phyloP scores from a whole-genome alignment of 2,888 invertebrate genomes.

The Phyllotreta striolata region DNA sequence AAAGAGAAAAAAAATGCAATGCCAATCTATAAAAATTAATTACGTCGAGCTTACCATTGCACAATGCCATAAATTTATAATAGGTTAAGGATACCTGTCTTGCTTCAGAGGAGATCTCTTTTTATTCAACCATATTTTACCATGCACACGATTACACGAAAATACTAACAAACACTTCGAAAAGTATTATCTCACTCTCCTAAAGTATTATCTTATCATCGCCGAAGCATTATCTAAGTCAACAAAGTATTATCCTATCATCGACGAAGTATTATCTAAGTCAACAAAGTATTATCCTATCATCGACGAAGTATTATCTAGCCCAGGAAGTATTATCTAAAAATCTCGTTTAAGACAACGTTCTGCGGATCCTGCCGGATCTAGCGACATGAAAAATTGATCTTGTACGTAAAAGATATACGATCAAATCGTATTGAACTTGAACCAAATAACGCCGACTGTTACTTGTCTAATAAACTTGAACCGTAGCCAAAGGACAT shows the following conservation, averaged over 20 bases:
- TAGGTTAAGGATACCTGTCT: constrained; percentile 24
- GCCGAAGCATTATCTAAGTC: too few species aligned
- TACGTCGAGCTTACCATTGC: constrained; percentile 24
- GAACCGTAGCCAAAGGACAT: constrained; percentile 27
- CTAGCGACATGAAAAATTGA: neutral
- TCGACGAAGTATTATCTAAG: too few species aligned
- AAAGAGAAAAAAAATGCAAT: constrained; percentile 28
- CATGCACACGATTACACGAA: neutral
- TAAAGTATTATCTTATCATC: too few species aligned
- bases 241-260: too few species aligned
- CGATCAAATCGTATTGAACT: constrained; percentile 19
- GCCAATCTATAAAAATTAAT: constrained; percentile 34
- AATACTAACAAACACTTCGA: neutral
- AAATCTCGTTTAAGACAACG: too few species aligned
- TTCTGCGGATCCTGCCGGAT: neutral
- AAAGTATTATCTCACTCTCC: too few species aligned
- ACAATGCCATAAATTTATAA: constrained; percentile 26
- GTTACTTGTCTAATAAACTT: constrained; percentile 15
- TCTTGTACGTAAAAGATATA: neutral
- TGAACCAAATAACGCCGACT: constrained; percentile 20
- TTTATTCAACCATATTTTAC: neutral
- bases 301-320: too few species aligned
- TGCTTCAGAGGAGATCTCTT: constrained; percentile 20
- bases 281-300: too few species aligned
- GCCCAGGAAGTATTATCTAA: too few species aligned